Evolutionary conservation across 2,888 invertebrate genomes (phyloP), one percentile per base, ranked within the genome.

Genomic region (Trachelus troglodyta): DNA sequence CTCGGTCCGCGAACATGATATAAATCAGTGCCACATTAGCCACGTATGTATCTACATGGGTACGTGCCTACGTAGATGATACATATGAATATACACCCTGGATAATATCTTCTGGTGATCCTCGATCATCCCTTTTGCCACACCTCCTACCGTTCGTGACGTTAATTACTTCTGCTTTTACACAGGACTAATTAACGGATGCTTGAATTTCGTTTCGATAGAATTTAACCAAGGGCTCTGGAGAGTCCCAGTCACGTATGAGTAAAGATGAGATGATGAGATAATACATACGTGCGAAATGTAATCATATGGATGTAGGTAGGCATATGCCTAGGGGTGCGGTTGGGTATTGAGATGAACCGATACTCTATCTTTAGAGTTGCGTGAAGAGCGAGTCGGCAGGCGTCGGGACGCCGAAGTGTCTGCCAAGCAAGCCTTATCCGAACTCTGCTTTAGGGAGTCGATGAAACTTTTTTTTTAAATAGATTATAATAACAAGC

Each of bases 401-500:
- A 56, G 56, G 74, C 82, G 77, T 82, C 78, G 79, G 78, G 83
- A 83, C 81, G 81, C 83, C 84, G 15, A 82, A 79, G 81, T 80
- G 84, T 86, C 85, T 85, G 80, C 80, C 79, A 23, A 77, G 75
- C 71, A 75, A 40, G 75, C 79, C 83, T 86, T 85, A 86, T 86
- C 83, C 80, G 77, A 82, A 76, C 77, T 76, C 77, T 79, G 76
- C 40, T 77, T 79, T 79, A 56, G 23, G 15, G 56, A 56, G 23
- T 23, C 2, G 56, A 56, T 56, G 23, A 56, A 9, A 56, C 9
- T 9, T 56, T 56, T 23, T 23, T 56, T 56, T 23, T 23, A 1
- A 15, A 56, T 56, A 56, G 23, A 56, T 56, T 23, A 56, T 23
- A 56, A 23, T 6, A 56, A 56, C 23, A 56, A 56, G 15, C 15